Evolutionary conservation across 2,888 invertebrate species (phyloP).

Genomic region (Drosophila anomelani): DNA sequence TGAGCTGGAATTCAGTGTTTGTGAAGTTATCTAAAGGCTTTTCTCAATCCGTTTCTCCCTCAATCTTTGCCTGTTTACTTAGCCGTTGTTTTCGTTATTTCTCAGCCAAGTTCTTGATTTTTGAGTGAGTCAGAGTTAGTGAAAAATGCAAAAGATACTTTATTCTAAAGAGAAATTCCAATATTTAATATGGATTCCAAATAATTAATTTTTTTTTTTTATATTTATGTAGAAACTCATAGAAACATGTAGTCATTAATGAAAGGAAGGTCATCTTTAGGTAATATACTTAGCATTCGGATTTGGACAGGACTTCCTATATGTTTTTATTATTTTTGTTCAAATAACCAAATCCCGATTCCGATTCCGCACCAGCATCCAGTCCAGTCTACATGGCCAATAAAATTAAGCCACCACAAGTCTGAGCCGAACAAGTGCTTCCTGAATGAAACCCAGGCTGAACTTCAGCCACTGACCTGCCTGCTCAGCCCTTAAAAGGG

Average conservation of each 20-base stretch:
- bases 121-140: background rate
- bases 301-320: background rate
- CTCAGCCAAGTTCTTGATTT: constrained; percentile 15
- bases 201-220: background rate
- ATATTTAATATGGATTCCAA: background rate
- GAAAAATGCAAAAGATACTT: background rate
- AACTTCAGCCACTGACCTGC: constrained; percentile 18
- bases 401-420: constrained; percentile 42
- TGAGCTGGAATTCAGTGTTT: constrained; percentile 49
- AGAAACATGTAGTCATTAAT: background rate
- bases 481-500: too few species aligned
- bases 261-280: background rate
- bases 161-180: background rate
- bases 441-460: constrained; percentile 38
- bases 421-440: constrained; percentile 33
- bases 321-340: background rate
- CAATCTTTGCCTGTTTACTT: constrained; percentile 1
- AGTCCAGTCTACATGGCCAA: background rate
- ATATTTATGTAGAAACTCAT: background rate
- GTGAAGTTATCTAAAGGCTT: constrained; percentile 50
- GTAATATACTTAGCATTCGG: background rate
- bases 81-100: constrained; percentile 23
- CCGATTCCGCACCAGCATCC: background rate
- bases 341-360: background rate
- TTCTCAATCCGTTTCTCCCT: constrained; percentile 16